Evolutionary conservation across 2,113 vertebrate genomes (phyloP), one percentile per base, ranked within the genome.

Genomic region (Himantopus leucocephalus): DNA sequence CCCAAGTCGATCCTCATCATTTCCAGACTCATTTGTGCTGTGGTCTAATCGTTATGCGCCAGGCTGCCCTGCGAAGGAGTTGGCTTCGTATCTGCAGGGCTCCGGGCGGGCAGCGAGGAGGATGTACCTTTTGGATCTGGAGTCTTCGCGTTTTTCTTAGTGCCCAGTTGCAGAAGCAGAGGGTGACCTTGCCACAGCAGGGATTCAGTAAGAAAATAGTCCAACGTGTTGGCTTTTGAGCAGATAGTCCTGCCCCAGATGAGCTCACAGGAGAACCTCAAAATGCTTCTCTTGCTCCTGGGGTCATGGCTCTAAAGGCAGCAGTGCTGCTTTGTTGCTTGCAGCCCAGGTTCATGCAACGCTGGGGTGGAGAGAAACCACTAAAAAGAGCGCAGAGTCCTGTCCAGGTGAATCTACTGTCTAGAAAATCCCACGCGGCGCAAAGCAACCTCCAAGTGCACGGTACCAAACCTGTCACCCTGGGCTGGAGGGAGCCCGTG

Each of bases 141-240:
- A 39, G 7, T 8, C 75, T 48, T 67, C 23, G 3, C 26, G 8
- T 53, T 70, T 39, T 64, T 72, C 39, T 66, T 45, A 11, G 21
- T 60, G n/a, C 17, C 32, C 20, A 39, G 0, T 60, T 55, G 50
- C 48, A 82, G 37, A 29, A 41, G 22, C 10, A 8, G 30, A 56
- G 34, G 15, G 32, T 34, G 75, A 72, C 71, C 26, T 55, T 52
- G 71, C 22, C 5, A 6, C 35, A 19, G 24, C 47, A 37, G 63
- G 7, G 34, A 32, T 77, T 55, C 18, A 10, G 45, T 17, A 23
- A 41, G 26, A 66, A 66, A 47, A 30, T 58, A 60, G 5, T 8
- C 5, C 15, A 43, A 56, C 32, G 2, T 0, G 0, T 0, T 60
- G 66, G 72, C 66, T 45, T 52, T 86, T 50, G 22, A 41, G n/a